phyloP scores from a whole-genome alignment of 2,797 vertebrate genomes.

The Choloepus didactylus region DNA sequence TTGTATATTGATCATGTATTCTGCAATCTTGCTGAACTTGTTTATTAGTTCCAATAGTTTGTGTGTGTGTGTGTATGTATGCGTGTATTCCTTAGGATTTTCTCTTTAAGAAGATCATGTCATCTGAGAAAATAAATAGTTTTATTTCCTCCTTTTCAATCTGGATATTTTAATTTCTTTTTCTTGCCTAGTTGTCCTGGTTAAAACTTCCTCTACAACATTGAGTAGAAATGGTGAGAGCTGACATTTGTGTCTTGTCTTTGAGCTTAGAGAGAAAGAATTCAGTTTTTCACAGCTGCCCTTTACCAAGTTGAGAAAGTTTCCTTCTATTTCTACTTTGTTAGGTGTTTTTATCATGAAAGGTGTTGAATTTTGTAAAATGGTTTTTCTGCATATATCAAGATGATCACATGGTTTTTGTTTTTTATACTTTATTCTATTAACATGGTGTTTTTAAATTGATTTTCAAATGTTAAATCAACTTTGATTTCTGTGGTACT shows the following conservation, averaged over 20 bases:
- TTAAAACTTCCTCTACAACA: no score
- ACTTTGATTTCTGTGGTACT: neutral
- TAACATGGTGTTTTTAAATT: neutral
- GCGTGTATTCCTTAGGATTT: neutral
- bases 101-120: neutral
- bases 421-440: neutral
- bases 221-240: no score
- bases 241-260: neutral
- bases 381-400: neutral
- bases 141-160: neutral
- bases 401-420: neutral
- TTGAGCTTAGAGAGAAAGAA: neutral
- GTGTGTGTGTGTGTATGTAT: no score
- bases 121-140: neutral
- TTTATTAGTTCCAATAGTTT: neutral
- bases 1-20: no score
- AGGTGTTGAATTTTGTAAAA: neutral
- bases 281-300: neutral
- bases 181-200: neutral
- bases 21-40: neutral
- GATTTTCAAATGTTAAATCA: slow-evolving; percentile 3
- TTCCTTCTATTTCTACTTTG: neutral
- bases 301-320: neutral
- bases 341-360: neutral
- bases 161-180: neutral